Base-by-base conservation (phyloP, 2,888 invertebrate genomes). In the Baccha elongata region DNA sequence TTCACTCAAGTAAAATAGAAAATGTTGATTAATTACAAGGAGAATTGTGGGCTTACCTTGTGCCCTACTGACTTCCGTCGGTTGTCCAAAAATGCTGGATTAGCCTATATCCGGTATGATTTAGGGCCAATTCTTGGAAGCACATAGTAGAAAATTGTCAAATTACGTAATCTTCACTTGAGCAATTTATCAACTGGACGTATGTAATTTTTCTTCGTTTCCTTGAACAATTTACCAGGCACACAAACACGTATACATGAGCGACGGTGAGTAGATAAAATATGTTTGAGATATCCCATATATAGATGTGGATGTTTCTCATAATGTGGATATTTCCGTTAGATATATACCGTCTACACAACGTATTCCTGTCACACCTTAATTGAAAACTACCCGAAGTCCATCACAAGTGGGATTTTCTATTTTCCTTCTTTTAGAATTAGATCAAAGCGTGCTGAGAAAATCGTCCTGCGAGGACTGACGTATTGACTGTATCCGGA, bases 51-150 rank as follows among this genome's bases (percentile, higher is more conserved):
- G 83, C 78, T 78, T 83, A 83, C 83, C 83, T 83, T 83, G 83
- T 78, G 78, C 73, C 76, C 83, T 64, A 73, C 55, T 73, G 68
- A 78, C 62, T 83, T 73, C 64, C 71, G 80, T 71, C 64, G 1
- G 26, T 17, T 46, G 35, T 60, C 60, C 44, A 60, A 60, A 73
- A 78, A 72, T 78, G 42, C 72, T 55, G 72, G 83, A 83, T 83
- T 83, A 83, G 78, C 83, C 78, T 83, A 78, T 83, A 83, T 83
- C 83, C 83, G 83, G 83, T 78, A 83, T 83, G 83, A 83, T 83
- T 78, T 83, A 83, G 64, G 67, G 67, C 72, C 76, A 83, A 44
- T 71, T 53, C 67, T 73, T 64, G 23, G 23, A 52, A 72, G 78
- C 83, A 83, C 64, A 68, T 21, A 58, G 68, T 83, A 78, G 83